Evolutionary conservation across 35 echinoderm and acorn worm species (phyloP).

Genomic region (Diadema setosum): DNA sequence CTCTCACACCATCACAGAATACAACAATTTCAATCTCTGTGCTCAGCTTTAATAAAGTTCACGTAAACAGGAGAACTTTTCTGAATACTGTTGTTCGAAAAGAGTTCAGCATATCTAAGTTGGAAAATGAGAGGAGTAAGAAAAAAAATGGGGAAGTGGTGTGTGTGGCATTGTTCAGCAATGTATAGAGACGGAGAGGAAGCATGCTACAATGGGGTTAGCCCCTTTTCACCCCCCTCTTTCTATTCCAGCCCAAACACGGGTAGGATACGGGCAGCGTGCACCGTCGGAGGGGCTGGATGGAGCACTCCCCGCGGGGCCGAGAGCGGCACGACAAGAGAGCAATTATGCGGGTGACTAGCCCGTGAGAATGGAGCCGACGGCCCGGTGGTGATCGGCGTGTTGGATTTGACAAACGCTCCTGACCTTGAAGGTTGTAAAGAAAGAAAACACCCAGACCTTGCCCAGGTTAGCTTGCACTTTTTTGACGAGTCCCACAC

Average conservation of each 20-base stretch:
- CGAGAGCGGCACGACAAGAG: conserved; percentile 16
- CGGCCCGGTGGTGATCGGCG: conserved; percentile 6
- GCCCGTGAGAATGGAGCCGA: not conserved
- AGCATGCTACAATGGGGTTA: no score
- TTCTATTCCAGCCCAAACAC: not conserved
- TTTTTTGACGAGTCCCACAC: not conserved
- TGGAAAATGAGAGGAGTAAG: no score
- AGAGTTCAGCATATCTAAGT: no score
- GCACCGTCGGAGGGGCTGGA: not conserved
- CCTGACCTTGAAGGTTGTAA: conserved; percentile 18
- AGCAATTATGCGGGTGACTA: conserved; percentile 12
- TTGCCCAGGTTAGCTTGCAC: not conserved
- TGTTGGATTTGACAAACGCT: conserved; percentile 13
- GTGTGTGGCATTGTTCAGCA: no score
- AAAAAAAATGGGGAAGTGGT: no score
- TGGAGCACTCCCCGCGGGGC: not conserved
- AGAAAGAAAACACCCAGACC: conserved; percentile 16
- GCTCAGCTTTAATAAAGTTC: no score
- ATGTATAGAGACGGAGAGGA: no score
- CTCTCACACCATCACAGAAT: no score
- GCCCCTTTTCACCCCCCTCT: no score
- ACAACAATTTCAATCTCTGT: no score
- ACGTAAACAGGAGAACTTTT: no score
- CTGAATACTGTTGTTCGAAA: no score
- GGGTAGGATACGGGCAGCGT: not conserved